Percentiles rank a stretch among this genome's conserved stretches.
Evolutionary conservation across 2,888 invertebrate genomes (phyloP).

Genomic region (Heliothis peltigera): DNA sequence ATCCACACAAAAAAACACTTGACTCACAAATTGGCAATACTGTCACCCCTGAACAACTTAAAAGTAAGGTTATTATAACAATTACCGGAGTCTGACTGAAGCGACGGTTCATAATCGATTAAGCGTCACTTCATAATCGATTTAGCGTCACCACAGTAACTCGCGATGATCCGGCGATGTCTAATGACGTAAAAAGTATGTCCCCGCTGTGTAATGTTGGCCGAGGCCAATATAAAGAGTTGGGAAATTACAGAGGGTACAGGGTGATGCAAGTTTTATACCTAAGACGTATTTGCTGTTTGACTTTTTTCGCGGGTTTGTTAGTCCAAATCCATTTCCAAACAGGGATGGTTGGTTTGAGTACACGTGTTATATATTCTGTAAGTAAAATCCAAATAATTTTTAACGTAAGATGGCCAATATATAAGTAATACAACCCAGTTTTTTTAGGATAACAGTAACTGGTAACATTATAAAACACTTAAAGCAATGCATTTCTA

Average conservation of each 20-base stretch:
- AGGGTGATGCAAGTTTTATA: conserved; percentile 14
- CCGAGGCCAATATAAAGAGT: conserved; percentile 75
- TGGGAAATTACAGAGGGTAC: conserved; percentile 58
- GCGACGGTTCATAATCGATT: conserved; percentile 35
- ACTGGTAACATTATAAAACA: too few species aligned
- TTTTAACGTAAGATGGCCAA: too few species aligned
- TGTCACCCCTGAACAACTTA: conserved; percentile 13
- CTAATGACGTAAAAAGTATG: conserved; percentile 90
- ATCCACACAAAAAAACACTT: not conserved
- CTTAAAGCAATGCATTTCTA: not conserved
- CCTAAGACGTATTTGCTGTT: conserved; percentile 15
- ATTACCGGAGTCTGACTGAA: conserved; percentile 27
- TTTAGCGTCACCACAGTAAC: conserved; percentile 78
- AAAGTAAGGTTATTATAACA: conserved; percentile 40
- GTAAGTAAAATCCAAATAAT: too few species aligned
- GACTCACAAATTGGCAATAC: conserved; percentile 9
- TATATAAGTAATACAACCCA: too few species aligned
- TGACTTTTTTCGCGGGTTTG: too few species aligned
- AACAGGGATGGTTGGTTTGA: too few species aligned
- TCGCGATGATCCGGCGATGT: conserved; percentile 82
- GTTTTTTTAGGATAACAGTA: not conserved
- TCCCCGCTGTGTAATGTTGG: conserved; percentile 82
- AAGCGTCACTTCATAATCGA: conserved; percentile 79
- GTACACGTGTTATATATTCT: too few species aligned
- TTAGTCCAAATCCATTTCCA: too few species aligned